A percentile compares a stretch with the other conserved stretches of the same genome.
phyloP scores from a whole-genome alignment of 2,888 invertebrate genomes.

The Athalia circularis region DNA sequence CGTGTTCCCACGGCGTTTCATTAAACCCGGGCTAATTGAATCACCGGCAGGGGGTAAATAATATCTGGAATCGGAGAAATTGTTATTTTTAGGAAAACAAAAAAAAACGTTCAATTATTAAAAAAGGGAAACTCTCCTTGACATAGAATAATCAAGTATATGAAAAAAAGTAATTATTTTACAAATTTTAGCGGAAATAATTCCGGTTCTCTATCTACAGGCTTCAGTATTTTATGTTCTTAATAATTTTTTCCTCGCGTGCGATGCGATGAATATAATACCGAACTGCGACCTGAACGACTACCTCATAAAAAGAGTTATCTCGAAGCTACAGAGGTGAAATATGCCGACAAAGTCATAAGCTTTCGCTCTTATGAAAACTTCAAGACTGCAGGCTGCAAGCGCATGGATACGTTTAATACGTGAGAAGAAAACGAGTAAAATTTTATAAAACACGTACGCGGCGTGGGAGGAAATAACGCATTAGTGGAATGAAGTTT shows the following conservation, averaged over 20 bases:
- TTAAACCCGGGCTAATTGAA: not conserved
- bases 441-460: slow-evolving; percentile 6
- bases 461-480: not conserved
- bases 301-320: slow-evolving; percentile 39
- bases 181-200: no score
- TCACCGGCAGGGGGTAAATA: no score
- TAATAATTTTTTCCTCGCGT: slow-evolving; percentile 14
- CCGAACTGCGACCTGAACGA: slow-evolving; percentile 26
- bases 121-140: no score
- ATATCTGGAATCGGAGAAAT: not conserved
- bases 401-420: slow-evolving; percentile 39
- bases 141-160: no score
- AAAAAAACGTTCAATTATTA: no score
- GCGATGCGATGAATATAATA: slow-evolving; percentile 14
- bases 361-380: slow-evolving; percentile 36
- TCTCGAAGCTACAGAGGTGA: slow-evolving; percentile 37
- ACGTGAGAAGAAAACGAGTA: not conserved
- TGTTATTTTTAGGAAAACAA: no score
- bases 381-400: slow-evolving; percentile 7
- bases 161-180: no score
- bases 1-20: not conserved
- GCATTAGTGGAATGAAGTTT: not conserved
- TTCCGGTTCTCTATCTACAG: not conserved
- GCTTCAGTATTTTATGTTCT: not conserved
- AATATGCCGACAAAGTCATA: slow-evolving; percentile 41